Percentiles rank a stretch among this genome's conserved stretches.
Evolutionary conservation across 2,797 vertebrate species (phyloP).

Genomic region (Hipposideros larvatus): DNA sequence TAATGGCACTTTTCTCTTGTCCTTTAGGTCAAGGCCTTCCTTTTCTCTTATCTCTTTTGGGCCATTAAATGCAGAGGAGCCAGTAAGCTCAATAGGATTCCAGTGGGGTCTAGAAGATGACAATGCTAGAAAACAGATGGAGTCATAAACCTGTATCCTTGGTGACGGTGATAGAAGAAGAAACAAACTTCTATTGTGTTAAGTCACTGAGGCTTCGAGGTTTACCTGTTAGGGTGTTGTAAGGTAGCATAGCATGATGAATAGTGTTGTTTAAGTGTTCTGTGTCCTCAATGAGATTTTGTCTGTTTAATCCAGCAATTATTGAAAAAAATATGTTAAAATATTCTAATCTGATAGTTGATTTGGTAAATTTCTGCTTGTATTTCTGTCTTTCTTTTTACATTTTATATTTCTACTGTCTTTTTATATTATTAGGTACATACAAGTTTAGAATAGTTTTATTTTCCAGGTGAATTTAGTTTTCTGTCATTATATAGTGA

Average conservation of each 20-base stretch:
- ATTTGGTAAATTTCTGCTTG: not conserved
- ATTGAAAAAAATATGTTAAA: not conserved
- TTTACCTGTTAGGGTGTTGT: not conserved
- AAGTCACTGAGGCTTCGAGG: not conserved
- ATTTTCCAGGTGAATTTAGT: slow-evolving; percentile 35
- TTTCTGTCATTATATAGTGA: not conserved
- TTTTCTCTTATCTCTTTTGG: not conserved
- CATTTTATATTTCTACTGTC: not conserved
- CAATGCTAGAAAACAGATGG: not conserved
- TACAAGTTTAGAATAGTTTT: not conserved
- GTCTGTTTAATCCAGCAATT: not conserved
- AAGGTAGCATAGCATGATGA: not conserved
- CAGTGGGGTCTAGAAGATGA: not conserved
- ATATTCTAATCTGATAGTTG: not conserved
- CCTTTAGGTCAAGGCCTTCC: not conserved
- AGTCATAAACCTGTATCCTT: not conserved
- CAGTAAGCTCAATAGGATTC: not conserved
- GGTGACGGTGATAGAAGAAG: not conserved
- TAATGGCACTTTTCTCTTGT: not conserved
- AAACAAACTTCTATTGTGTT: not conserved
- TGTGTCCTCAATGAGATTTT: not conserved
- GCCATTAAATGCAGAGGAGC: not conserved
- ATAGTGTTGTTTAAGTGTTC: not conserved
- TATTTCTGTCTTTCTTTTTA: not conserved
- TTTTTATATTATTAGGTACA: not conserved